A percentile compares a stretch with the other conserved stretches of the same genome.
phyloP scores from a whole-genome alignment of 2,888 invertebrate genomes.

The Papilio demoleus region DNA sequence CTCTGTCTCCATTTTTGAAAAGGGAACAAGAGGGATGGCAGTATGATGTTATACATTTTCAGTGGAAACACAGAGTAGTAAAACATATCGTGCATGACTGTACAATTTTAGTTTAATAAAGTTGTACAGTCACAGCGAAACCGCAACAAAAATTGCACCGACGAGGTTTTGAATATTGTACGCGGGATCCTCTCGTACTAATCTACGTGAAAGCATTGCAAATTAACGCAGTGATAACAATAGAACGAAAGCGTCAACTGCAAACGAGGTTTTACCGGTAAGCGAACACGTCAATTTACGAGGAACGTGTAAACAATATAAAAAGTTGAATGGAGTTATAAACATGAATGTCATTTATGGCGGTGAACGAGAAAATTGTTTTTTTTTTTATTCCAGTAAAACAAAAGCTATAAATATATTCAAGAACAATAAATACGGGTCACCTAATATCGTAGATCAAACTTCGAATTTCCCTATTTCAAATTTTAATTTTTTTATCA shows the following conservation, averaged over 20 bases:
- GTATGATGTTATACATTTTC: not conserved
- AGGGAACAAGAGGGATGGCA: not conserved
- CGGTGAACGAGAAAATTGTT: slow-evolving; percentile 5
- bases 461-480: no score
- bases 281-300: slow-evolving; percentile 26
- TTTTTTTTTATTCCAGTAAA: not conserved
- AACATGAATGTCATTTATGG: slow-evolving; percentile 5
- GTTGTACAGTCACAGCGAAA: not conserved
- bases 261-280: slow-evolving; percentile 33
- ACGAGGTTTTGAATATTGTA: slow-evolving; percentile 31
- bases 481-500: no score
- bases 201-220: slow-evolving; percentile 37
- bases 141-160: slow-evolving; percentile 22
- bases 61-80: not conserved
- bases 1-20: not conserved
- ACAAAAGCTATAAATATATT: not conserved
- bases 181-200: slow-evolving; percentile 23
- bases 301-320: slow-evolving; percentile 10
- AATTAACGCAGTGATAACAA: slow-evolving; percentile 36
- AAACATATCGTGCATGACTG: slow-evolving; percentile 10
- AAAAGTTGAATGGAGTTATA: slow-evolving; percentile 8
- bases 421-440: no score
- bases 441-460: no score
- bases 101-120: slow-evolving; percentile 13
- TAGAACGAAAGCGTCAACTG: slow-evolving; percentile 31